phyloP scores from a whole-genome alignment of 2,888 invertebrate genomes.

The Byasa hedistus region DNA sequence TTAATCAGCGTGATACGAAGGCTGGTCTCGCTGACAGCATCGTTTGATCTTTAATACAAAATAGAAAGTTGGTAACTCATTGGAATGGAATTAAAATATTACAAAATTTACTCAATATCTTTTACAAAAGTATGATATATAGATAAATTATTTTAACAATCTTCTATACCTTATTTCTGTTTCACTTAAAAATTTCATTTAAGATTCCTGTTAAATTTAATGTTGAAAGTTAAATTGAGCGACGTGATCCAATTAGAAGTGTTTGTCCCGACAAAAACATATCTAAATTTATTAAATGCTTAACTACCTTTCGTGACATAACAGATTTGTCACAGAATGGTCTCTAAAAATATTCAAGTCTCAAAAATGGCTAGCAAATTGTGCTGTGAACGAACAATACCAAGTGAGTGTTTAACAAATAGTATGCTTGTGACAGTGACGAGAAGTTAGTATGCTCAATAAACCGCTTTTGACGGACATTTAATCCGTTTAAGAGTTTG shows the following conservation, averaged over 20 bases:
- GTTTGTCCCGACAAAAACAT: constrained; percentile 42
- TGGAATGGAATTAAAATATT: too few relatives aligned
- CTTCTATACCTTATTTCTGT: not conserved
- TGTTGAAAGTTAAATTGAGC: constrained; percentile 38
- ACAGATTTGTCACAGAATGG: constrained; percentile 29
- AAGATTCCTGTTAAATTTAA: constrained; percentile 30
- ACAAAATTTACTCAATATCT: too few relatives aligned
- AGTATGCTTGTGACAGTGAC: constrained; percentile 49
- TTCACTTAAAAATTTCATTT: constrained; percentile 7
- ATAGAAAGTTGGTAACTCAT: too few relatives aligned
- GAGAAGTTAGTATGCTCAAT: constrained; percentile 52
- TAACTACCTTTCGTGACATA: constrained; percentile 32
- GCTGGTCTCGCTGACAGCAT: too few relatives aligned
- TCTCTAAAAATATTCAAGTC: constrained; percentile 38
- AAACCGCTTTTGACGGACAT: constrained; percentile 65
- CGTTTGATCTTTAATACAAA: too few relatives aligned
- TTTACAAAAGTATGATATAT: too few relatives aligned
- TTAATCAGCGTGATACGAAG: constrained; percentile 16
- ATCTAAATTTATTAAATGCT: constrained; percentile 32
- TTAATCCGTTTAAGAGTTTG: constrained; percentile 72
- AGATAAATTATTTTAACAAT: too few relatives aligned
- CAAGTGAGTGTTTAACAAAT: constrained; percentile 51
- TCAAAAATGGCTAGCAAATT: constrained; percentile 31
- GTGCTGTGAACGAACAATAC: constrained; percentile 51
- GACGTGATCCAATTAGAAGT: constrained; percentile 51